Base-by-base conservation (phyloP, 2,888 invertebrate genomes). In the Busseola fusca region DNA sequence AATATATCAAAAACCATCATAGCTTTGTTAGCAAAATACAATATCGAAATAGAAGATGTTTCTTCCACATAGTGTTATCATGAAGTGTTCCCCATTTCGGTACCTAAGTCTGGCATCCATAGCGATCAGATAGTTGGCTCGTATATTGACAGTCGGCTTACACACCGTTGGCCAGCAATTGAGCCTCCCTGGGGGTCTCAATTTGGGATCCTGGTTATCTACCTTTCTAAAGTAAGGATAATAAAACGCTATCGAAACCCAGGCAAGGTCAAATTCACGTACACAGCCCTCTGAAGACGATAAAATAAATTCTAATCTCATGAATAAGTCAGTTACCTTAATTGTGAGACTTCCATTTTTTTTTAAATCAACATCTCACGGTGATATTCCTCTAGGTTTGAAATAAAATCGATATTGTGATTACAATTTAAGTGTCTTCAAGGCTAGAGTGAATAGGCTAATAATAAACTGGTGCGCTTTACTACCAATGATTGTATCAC, bases 101-200 rank as follows among this genome's bases (percentile, higher is more conserved):
- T n/a, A n/a, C n/a, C n/a, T 27, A 54, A 12, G 27, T 9, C 34
- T 54, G 16, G 45, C 21, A 56, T 48, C 18, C 3, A 16, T 25
- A 56, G n/a, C 56, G 27, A 30, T 30, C 45, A 37, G 37, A 63
- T 56, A 72, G 25, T 12, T 63, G 52, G 52, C 5, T 72, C 18
- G 14, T 14, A 52, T 42, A 62, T 74, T n/a, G 37, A 54, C 27
- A 56, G n/a, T 45, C 14, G 1, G 52, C 18, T 54, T 62, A 59
- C 25, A 62, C 14, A 27, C 34, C 34, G 52, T 42, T 52, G 34
- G 18, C 34, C 14, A 64, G 37, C 37, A 56, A 54, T 74, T 45
- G 42, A 45, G 18, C 14, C 14, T 64, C 16, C 34, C 59, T 14
- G n/a, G n/a, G n/a, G n/a, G 14, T 27, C 42, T 37, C 18, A 54